Conservation (phyloP, 2,888 invertebrate species). For the Trichopria drosophilae region DNA sequence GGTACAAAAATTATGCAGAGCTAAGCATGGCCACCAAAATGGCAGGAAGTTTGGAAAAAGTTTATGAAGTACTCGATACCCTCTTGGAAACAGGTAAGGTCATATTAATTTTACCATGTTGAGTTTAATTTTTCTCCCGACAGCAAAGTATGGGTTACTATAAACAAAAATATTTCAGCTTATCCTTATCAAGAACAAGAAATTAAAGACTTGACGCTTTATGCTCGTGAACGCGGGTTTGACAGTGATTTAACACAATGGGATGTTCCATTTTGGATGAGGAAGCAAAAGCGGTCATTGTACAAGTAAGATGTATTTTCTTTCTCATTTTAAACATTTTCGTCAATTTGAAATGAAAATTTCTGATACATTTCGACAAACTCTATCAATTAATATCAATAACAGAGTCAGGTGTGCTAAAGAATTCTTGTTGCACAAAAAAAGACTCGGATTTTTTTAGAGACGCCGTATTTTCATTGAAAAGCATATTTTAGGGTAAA, state of each 20-base stretch:
- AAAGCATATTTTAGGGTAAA: too few relatives aligned
- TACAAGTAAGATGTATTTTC: constrained; percentile 63
- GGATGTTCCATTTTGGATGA: constrained; percentile 87
- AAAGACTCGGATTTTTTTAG: too few relatives aligned
- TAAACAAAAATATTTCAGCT: constrained; percentile 58
- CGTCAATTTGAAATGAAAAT: too few relatives aligned
- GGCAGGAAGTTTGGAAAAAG: constrained; percentile 79
- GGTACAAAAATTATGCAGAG: constrained; percentile 77
- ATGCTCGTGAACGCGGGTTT: constrained; percentile 70
- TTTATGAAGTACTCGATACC: constrained; percentile 70
- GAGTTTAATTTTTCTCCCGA: constrained; percentile 8
- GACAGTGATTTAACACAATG: constrained; percentile 70
- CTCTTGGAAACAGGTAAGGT: constrained; percentile 66
- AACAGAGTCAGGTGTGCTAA: too few relatives aligned
- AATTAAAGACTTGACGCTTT: constrained; percentile 70
- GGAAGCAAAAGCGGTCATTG: constrained; percentile 71
- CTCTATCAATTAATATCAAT: too few relatives aligned
- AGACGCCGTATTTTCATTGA: too few relatives aligned
- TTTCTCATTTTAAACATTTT: too few relatives aligned
- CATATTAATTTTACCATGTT: too few relatives aligned
- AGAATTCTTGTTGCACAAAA: too few relatives aligned
- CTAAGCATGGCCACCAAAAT: constrained; percentile 95
- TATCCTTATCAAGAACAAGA: constrained; percentile 77
- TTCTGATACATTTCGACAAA: too few relatives aligned
- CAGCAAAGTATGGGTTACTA: neutral